A percentile compares a stretch with the other conserved stretches of the same genome.
Conservation (phyloP, 2,113 vertebrate genomes). For the Agapornis roseicollis region DNA sequence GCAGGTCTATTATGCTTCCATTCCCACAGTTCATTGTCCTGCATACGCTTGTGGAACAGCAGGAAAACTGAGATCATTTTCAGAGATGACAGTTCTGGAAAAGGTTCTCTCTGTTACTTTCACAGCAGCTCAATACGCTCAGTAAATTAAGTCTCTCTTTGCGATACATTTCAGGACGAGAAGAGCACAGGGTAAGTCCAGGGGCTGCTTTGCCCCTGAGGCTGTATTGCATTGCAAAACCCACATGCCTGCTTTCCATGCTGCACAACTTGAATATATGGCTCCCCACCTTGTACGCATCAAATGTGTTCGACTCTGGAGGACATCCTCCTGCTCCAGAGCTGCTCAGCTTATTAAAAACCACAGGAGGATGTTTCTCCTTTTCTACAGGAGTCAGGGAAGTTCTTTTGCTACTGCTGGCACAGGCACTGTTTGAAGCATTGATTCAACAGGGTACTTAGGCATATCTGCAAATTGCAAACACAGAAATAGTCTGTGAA, state of each 20-base stretch:
- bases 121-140: not conserved
- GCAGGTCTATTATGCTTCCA: not conserved
- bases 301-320: not conserved
- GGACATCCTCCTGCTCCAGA: not conserved
- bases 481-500: not conserved
- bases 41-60: not conserved
- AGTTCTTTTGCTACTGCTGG: not conserved
- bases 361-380: not conserved
- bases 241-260: not conserved
- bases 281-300: not conserved
- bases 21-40: not conserved
- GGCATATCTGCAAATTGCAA: not conserved
- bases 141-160: not conserved
- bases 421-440: not conserved
- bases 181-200: not conserved
- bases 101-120: not conserved
- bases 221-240: not conserved
- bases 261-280: not conserved
- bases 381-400: not conserved
- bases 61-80: not conserved
- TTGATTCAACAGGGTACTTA: not conserved
- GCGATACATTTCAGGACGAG: not conserved
- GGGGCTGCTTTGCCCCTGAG: not conserved
- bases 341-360: not conserved
- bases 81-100: not conserved